Conservation (phyloP, 2,888 invertebrate species). For the Scaptodrosophila latifasciaeformis region DNA sequence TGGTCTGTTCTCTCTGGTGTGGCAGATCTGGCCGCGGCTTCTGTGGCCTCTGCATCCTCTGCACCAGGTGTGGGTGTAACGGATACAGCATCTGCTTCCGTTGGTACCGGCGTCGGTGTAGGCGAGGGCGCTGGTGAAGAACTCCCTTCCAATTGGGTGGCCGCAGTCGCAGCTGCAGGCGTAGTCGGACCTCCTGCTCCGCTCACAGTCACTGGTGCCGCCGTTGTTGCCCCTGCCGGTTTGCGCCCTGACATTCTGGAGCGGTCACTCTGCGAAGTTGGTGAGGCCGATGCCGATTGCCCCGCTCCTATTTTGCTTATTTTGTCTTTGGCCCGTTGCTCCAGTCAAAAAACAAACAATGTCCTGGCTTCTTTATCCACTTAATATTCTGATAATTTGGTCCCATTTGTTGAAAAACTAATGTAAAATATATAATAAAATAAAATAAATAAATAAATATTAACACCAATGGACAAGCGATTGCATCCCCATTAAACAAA, state of each 20-base stretch:
- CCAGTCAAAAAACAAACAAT: slow-evolving; percentile 2
- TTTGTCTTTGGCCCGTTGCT: slow-evolving; percentile 10
- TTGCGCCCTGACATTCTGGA: slow-evolving; percentile 57
- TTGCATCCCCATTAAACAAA: background rate
- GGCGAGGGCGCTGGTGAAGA: slow-evolving; percentile 18
- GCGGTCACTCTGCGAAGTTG: slow-evolving; percentile 39
- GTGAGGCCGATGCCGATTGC: slow-evolving; percentile 53
- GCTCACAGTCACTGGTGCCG: too few relatives aligned
- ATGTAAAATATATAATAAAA: background rate
- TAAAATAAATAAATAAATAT: background rate
- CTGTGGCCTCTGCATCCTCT: background rate
- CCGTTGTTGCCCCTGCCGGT: too few relatives aligned
- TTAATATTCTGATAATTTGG: slow-evolving; percentile 48
- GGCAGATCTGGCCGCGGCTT: slow-evolving; percentile 12
- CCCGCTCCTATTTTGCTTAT: slow-evolving; percentile 56
- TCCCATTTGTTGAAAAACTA: slow-evolving; percentile 54
- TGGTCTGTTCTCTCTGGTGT: slow-evolving; percentile 15
- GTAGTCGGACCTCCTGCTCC: slow-evolving; percentile 5
- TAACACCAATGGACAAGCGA: too few relatives aligned
- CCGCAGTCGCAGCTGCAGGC: slow-evolving; percentile 5
- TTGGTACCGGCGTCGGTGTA: slow-evolving; percentile 25
- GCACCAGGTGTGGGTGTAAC: slow-evolving; percentile 2
- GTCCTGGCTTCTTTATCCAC: slow-evolving; percentile 41
- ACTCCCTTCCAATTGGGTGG: slow-evolving; percentile 25
- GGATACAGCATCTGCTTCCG: slow-evolving; percentile 29